Evolutionary conservation across 2,113 vertebrate genomes (phyloP).

Genomic region (Chelonoidis abingdonii): DNA sequence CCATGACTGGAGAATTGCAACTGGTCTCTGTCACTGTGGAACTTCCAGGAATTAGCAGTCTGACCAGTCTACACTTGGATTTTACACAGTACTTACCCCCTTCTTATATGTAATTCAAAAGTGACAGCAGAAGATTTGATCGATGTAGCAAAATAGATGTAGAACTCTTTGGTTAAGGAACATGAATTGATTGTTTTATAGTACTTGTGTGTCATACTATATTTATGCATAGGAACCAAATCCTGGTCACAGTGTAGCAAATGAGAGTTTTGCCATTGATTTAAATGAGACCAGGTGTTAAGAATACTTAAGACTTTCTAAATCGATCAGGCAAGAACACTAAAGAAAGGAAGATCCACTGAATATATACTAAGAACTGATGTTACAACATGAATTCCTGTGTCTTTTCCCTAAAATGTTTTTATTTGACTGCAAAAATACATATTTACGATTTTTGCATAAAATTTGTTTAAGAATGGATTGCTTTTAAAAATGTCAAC

Average conservation of each 20-base stretch:
- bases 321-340: background rate
- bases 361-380: background rate
- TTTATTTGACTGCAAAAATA: background rate
- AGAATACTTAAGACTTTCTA: background rate
- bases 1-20: background rate
- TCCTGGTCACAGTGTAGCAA: background rate
- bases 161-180: background rate
- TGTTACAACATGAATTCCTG: background rate
- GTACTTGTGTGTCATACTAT: background rate
- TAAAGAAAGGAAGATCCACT: background rate
- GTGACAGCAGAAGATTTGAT: background rate
- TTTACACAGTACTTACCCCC: background rate
- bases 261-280: background rate
- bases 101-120: background rate
- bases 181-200: background rate
- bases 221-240: background rate
- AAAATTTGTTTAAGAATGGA: background rate
- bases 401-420: background rate
- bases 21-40: background rate
- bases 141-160: background rate
- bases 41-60: background rate
- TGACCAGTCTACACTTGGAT: rapidly evolving
- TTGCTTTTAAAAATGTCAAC: slow-evolving; percentile 28
- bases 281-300: background rate
- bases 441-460: background rate